Base-by-base conservation (phyloP, 1,140 invertebrate species). In the Tachypleus tridentatus region DNA sequence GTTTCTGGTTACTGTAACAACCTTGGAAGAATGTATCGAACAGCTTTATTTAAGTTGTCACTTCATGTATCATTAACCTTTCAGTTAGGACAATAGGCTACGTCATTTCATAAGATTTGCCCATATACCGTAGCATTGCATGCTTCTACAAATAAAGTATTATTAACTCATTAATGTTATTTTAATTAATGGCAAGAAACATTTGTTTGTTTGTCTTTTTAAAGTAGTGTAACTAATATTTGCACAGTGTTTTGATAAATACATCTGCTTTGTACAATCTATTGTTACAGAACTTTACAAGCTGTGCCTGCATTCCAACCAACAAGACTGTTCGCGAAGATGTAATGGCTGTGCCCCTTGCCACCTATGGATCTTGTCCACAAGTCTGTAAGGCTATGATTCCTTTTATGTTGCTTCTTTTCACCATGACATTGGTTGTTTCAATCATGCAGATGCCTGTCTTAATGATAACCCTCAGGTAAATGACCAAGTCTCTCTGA, bases 361-460 rank as follows among this genome's bases (percentile, higher is more conserved):
- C 91, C 57, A 91, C 88, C 57, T 88, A 87, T 57, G 92, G 91
- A 58, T 87, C 89, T 48, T 94, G 91, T 79, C 88, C 86, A 77
- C 88, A 87, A 58, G 85, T 87, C 60, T 96, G 92, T 76, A 86
- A 87, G 74, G 93, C 89, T 60, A 89, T 95, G 72, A 87, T 91
- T 78, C 91, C 91, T 57, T 96, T 96, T 79, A 85, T 96, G 67
- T 88, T 94, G 75, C 78, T 95, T 68, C 82, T 96, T 10, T 95
- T 96, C 79, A 89, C 93, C 76, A 94, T 95, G 88, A 93, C 91
- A 11, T 91, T 93, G 73, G 86, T 92, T 61, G 91, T 94, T 61
- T 90, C 91, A 58, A 84, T 92, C 51, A 93, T 91, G 5, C 91
- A 95, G 79, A 95, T 95, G 92, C 92, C 93, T 59, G 79, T 95